A percentile compares a stretch with the other conserved stretches of the same genome.
phyloP scores from a whole-genome alignment of 2,797 vertebrate genomes.

The Galaxias olidus region DNA sequence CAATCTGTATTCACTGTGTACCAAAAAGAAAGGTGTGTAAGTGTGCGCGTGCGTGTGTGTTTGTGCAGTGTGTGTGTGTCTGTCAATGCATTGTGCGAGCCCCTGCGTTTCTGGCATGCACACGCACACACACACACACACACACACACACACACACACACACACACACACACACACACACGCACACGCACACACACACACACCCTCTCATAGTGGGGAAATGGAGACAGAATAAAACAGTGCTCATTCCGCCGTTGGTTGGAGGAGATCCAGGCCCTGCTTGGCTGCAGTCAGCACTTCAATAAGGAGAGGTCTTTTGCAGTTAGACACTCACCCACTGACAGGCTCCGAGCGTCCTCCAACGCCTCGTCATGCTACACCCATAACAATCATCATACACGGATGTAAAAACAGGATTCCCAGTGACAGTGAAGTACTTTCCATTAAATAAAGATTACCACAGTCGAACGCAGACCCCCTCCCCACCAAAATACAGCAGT shows the following conservation, averaged over 20 bases:
- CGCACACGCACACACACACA: not conserved
- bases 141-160: no score
- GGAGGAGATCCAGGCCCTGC: slow-evolving; percentile 24
- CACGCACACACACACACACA: not conserved
- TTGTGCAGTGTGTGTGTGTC: not conserved
- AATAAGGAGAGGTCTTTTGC: slow-evolving; percentile 8
- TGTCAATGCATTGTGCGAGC: not conserved
- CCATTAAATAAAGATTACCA: no score
- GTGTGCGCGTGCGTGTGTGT: slow-evolving; percentile 10
- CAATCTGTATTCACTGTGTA: slow-evolving; percentile 35
- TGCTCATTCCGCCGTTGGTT: slow-evolving; percentile 20
- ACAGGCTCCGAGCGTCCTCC: not conserved
- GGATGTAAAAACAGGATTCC: no score
- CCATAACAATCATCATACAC: no score
- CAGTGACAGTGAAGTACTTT: no score
- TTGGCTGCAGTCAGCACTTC: slow-evolving; percentile 26
- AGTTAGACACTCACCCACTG: not conserved
- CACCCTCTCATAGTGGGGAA: slow-evolving; percentile 13
- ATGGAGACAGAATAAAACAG: slow-evolving; percentile 15
- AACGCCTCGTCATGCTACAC: no score
- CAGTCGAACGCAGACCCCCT: no score
- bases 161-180: not conserved
- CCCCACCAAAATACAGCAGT: no score
- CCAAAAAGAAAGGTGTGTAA: slow-evolving; percentile 23
- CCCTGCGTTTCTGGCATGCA: no score